Conservation (phyloP, 1,140 invertebrate species). For the Ips nitidus region DNA sequence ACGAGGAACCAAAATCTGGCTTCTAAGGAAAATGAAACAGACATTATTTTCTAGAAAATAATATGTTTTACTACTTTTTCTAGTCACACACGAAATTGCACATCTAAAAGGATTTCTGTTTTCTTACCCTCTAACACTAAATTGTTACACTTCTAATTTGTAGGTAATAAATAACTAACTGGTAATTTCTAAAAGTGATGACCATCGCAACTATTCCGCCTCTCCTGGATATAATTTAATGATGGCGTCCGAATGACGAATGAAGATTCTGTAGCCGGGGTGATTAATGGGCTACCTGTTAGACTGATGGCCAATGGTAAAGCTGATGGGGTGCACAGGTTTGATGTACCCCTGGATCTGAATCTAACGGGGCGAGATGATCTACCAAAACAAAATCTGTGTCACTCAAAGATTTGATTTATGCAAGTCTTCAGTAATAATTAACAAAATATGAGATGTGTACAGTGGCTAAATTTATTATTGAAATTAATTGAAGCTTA, state of each 20-base stretch:
- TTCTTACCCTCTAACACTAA: background rate
- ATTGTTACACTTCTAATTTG: background rate
- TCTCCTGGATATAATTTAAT: constrained; percentile 43
- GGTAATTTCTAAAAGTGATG: constrained; percentile 43
- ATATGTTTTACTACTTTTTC: background rate
- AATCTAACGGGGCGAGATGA: constrained; percentile 61
- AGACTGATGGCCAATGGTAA: constrained; percentile 64
- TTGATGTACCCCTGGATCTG: constrained; percentile 60
- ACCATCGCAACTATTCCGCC: constrained; percentile 47
- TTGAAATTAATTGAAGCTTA: no score
- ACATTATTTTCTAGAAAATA: no score
- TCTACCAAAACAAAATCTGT: constrained; percentile 50
- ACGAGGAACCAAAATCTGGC: background rate
- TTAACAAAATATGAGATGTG: no score
- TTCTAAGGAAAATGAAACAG: background rate
- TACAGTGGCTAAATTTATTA: no score
- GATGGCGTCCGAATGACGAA: constrained; percentile 50
- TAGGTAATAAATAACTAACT: background rate
- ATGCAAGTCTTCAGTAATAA: no score
- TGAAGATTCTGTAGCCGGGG: constrained; percentile 54
- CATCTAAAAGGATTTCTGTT: background rate
- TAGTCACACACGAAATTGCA: background rate
- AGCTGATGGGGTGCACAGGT: constrained; percentile 61
- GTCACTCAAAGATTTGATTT: no score
- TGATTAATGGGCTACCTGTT: constrained; percentile 46